These are phyloP conservation scores for Parascotia fuliginaria DNA, from an alignment of 2,888 invertebrate species.

Conservation along the genomic window DNA sequence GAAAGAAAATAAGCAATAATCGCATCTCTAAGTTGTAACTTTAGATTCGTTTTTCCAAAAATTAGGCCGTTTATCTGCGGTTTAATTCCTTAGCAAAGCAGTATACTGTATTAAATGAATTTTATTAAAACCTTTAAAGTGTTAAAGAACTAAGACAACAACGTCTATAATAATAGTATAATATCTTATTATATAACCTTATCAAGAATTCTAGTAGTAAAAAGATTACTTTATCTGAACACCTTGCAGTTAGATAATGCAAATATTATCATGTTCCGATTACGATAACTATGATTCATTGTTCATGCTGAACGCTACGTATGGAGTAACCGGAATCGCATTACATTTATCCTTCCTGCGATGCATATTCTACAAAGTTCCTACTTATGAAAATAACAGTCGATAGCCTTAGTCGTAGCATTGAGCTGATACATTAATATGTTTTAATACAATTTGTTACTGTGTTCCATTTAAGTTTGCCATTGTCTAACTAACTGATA, in stretches of 20 bases:
- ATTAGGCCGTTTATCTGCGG: too few species aligned
- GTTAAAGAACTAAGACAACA: background rate
- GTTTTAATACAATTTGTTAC: too few species aligned
- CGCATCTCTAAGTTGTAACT: too few species aligned
- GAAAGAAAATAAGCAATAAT: too few species aligned
- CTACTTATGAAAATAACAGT: background rate
- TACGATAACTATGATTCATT: slow-evolving; percentile 1
- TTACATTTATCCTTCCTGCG: slow-evolving; percentile 3
- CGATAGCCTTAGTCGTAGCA: background rate
- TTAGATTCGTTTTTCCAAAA: too few species aligned
- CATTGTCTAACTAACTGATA: too few species aligned
- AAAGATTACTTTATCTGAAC: slow-evolving; percentile 1
- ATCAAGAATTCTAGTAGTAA: background rate
- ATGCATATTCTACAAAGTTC: background rate
- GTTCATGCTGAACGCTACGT: background rate
- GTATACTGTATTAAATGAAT: too few species aligned
- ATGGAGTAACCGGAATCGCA: slow-evolving; percentile 5
- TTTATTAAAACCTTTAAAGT: too few species aligned
- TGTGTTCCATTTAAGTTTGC: too few species aligned
- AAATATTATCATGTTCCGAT: slow-evolving; percentile 7
- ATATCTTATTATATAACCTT: background rate
- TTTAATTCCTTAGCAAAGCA: too few species aligned
- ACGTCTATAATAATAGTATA: too few species aligned
- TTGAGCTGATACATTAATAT: too few species aligned
- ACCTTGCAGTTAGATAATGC: background rate